Conservation (phyloP, 2,113 vertebrate genomes). For the Brachypodius melanocephalos region DNA sequence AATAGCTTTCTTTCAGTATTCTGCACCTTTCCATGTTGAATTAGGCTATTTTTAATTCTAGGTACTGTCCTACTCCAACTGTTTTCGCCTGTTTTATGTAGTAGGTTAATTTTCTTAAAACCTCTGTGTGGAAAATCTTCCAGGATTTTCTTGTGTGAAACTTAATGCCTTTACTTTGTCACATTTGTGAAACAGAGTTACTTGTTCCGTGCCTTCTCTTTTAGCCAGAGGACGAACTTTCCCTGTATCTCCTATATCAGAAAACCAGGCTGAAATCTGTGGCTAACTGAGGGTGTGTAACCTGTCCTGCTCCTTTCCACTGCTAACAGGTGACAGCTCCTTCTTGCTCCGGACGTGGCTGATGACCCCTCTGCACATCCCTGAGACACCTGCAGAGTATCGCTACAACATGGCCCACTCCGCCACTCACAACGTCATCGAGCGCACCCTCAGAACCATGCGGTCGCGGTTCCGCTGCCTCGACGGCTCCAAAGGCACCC, state of each 20-base stretch:
- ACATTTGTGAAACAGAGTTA: neutral
- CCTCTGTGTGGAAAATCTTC: neutral
- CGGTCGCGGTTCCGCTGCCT: conserved; percentile 90
- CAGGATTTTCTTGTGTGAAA: neutral
- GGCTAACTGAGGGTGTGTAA: neutral
- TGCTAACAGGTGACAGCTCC: conserved; percentile 81
- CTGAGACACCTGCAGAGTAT: conserved; percentile 84
- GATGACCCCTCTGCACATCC: conserved; percentile 87
- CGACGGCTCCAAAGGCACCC: conserved; percentile 88
- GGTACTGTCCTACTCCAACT: neutral
- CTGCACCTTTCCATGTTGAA: neutral
- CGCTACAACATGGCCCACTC: conserved; percentile 89
- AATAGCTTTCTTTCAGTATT: neutral
- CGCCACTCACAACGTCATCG: conserved; percentile 86
- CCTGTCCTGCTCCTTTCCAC: neutral
- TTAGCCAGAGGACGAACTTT: neutral
- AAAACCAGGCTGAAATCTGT: neutral
- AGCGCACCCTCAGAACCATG: conserved; percentile 86
- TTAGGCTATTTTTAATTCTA: neutral
- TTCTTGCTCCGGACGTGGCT: conserved; percentile 88
- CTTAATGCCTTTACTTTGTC: neutral
- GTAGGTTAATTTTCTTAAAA: neutral
- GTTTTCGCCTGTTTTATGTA: neutral
- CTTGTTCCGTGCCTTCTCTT: neutral
- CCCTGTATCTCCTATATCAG: neutral